Conservation (phyloP, 1,140 invertebrate species). For the Campoletis sonorensis region DNA sequence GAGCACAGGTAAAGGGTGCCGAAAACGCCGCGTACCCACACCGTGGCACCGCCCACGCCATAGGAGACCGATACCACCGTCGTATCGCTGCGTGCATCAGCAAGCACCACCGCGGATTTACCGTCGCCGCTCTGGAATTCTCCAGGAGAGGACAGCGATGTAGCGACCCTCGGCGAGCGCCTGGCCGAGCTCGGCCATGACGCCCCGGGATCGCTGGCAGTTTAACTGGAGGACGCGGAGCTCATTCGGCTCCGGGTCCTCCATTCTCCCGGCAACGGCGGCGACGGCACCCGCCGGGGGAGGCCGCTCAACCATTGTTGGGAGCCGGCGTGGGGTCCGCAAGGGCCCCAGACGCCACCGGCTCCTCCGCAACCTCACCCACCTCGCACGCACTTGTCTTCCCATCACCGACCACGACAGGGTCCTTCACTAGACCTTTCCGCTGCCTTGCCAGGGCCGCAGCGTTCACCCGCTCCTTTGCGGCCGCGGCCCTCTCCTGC, state of each 20-base stretch:
- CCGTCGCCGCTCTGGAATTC: too few relatives aligned
- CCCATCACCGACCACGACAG: too few relatives aligned
- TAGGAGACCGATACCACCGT: too few relatives aligned
- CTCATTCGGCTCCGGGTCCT: not conserved
- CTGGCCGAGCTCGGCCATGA: too few relatives aligned
- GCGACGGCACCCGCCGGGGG: not conserved
- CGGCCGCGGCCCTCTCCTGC: not conserved
- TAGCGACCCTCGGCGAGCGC: too few relatives aligned
- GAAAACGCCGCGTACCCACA: slow-evolving; percentile 46
- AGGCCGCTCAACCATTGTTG: not conserved
- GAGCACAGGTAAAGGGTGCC: slow-evolving; percentile 40
- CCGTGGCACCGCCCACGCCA: slow-evolving; percentile 13
- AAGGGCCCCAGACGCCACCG: not conserved
- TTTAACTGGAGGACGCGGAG: slow-evolving; percentile 18
- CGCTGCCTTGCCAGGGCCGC: too few relatives aligned
- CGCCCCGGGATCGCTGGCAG: not conserved
- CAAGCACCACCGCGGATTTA: too few relatives aligned
- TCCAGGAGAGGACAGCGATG: too few relatives aligned
- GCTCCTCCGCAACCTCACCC: not conserved
- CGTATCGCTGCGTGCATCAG: too few relatives aligned
- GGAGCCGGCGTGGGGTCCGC: not conserved
- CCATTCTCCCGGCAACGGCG: not conserved
- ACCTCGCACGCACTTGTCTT: too few relatives aligned
- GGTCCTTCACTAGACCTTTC: too few relatives aligned
- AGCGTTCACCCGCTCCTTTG: too few relatives aligned